phyloP scores from a whole-genome alignment of 2,113 vertebrate species.

The Neoarius graeffei region DNA sequence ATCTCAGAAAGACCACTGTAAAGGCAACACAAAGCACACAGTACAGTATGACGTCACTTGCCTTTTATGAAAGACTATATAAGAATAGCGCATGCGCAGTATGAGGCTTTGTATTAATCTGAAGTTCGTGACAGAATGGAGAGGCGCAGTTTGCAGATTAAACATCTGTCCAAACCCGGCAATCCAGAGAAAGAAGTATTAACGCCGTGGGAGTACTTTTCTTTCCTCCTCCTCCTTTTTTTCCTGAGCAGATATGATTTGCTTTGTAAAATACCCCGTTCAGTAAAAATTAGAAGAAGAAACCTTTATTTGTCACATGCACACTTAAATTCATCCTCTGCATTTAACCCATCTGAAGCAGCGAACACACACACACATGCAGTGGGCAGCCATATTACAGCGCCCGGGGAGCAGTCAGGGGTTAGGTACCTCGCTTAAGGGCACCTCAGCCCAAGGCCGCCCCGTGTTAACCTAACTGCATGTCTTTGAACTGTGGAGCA shows the following conservation, averaged over 20 bases:
- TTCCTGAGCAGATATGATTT: not conserved
- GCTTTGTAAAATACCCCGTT: not conserved
- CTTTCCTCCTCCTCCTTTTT: too few species aligned
- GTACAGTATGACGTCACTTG: not conserved
- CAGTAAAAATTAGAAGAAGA: too few species aligned
- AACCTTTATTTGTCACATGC: too few species aligned
- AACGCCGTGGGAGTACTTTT: not conserved
- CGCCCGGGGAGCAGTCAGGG: too few species aligned
- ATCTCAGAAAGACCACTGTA: not conserved
- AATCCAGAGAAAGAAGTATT: conserved; percentile 27
- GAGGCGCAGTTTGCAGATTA: conserved; percentile 17
- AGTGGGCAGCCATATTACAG: too few species aligned
- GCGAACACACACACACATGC: too few species aligned
- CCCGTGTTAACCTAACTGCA: too few species aligned
- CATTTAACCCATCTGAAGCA: too few species aligned
- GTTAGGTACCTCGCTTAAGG: too few species aligned
- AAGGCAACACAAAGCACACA: not conserved
- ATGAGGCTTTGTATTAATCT: conserved; percentile 30
- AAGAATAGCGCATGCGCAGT: not conserved
- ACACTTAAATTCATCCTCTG: too few species aligned
- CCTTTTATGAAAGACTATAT: not conserved
- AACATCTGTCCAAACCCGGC: conserved; percentile 21
- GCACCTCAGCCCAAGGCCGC: too few species aligned
- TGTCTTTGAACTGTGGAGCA: too few species aligned
- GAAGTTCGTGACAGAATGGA: conserved; percentile 25